These are phyloP conservation scores for Tuberolachnus salignus DNA, from an alignment of 2,888 invertebrate species.

Conservation along the genomic window DNA sequence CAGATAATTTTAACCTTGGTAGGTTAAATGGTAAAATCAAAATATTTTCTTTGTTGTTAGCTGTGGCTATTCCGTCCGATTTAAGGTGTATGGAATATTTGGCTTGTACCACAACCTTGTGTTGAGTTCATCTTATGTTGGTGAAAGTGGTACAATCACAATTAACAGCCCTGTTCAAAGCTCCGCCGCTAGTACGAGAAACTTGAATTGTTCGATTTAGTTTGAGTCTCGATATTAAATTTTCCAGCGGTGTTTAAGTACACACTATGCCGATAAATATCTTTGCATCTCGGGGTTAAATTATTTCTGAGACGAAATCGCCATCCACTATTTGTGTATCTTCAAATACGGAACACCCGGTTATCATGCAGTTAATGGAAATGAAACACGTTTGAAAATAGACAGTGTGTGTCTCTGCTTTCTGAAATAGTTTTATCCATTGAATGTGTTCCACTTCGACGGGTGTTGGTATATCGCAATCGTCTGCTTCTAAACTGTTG, in stretches of 20 bases:
- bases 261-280: not conserved
- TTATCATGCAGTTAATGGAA: not conserved
- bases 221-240: not conserved
- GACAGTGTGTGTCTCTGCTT: too few species aligned
- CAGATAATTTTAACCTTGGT: conserved; percentile 4
- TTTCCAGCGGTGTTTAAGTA: not conserved
- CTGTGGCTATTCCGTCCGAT: not conserved
- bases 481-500: not conserved
- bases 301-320: not conserved
- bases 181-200: not conserved
- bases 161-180: not conserved
- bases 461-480: not conserved
- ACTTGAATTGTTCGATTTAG: not conserved
- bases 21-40: conserved; percentile 1
- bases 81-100: not conserved
- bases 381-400: not conserved
- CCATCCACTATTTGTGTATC: not conserved
- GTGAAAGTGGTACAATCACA: not conserved
- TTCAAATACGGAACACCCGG: not conserved
- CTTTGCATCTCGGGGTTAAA: not conserved
- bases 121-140: not conserved
- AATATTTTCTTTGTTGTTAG: not conserved
- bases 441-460: not conserved
- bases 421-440: not conserved
- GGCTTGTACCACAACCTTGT: not conserved